Percentiles rank a stretch among this genome's conserved stretches.
phyloP scores from a whole-genome alignment of 2,888 invertebrate species.

The Temnothorax ravouxi region DNA sequence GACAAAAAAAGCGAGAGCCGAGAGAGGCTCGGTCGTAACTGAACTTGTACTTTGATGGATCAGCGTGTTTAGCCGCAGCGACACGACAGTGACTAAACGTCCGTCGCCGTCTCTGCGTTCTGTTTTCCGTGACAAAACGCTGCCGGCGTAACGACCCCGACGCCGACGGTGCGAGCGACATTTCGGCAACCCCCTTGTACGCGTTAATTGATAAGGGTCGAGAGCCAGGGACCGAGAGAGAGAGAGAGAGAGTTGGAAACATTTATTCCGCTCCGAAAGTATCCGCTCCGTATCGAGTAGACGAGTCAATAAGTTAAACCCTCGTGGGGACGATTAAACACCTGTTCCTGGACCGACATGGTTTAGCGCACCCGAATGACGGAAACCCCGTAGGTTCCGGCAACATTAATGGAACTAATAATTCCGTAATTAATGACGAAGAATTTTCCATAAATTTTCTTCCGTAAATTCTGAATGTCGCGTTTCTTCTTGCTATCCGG shows the following conservation, averaged over 20 bases:
- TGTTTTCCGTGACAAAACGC: constrained; percentile 6
- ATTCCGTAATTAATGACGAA: constrained; percentile 1
- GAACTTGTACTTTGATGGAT: constrained; percentile 22
- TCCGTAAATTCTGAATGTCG: background rate
- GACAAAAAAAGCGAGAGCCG: background rate
- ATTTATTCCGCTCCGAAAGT: constrained; percentile 1
- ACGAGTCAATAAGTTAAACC: constrained; percentile 13
- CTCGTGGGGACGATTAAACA: background rate
- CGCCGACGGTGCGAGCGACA: background rate
- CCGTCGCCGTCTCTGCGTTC: background rate
- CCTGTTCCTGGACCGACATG: background rate
- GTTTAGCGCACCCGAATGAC: background rate
- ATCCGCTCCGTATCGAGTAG: background rate
- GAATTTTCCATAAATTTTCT: background rate
- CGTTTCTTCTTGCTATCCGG: background rate
- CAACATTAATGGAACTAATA: background rate
- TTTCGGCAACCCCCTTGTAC: background rate
- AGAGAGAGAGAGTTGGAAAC: too few species aligned
- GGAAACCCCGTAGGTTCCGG: background rate
- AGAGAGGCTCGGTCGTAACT: background rate
- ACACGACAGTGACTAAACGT: constrained; percentile 25
- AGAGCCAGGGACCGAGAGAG: background rate
- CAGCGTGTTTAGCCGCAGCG: constrained; percentile 22
- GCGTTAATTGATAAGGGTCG: constrained; percentile 38
- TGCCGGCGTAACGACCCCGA: background rate